These are phyloP conservation scores for Ceyx cyanopectus DNA, from an alignment of 2,113 vertebrate genomes.

Conservation along the genomic window DNA sequence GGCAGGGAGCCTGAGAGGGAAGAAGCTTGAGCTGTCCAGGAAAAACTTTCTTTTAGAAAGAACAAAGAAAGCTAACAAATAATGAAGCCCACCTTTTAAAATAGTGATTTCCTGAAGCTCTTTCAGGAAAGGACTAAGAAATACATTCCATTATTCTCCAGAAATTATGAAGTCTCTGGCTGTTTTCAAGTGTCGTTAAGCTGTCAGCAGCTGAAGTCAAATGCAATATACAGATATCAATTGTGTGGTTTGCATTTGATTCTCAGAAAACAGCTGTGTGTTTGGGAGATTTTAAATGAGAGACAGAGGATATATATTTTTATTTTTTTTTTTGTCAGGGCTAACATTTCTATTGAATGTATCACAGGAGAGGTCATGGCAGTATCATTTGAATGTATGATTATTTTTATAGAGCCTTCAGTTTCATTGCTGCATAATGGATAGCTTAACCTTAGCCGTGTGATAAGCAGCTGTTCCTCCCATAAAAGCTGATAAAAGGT, in stretches of 20 bases:
- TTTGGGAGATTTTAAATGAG: not conserved
- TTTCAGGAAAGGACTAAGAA: not conserved
- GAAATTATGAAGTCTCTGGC: not conserved
- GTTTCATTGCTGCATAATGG: not conserved
- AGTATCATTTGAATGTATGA: not conserved
- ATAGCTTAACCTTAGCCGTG: not conserved
- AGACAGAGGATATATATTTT: too few species aligned
- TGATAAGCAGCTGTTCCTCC: not conserved
- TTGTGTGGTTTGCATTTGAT: not conserved
- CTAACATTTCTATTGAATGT: not conserved
- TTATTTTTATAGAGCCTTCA: not conserved
- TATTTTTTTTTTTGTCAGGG: not conserved
- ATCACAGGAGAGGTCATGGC: not conserved
- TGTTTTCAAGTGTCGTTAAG: not conserved
- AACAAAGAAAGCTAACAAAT: not conserved
- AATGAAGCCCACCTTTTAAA: not conserved
- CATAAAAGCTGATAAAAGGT: not conserved
- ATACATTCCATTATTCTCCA: not conserved
- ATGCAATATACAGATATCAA: not conserved
- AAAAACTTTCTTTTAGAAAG: not conserved
- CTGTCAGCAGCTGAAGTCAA: conserved; percentile 3
- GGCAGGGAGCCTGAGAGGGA: not conserved
- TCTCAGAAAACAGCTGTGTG: conserved; percentile 28
- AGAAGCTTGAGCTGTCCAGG: not conserved
- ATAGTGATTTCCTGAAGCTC: not conserved